Percentiles rank a stretch among this genome's conserved stretches.
Conservation (phyloP, 2,888 invertebrate genomes). For the Ctenicera cuprea region DNA sequence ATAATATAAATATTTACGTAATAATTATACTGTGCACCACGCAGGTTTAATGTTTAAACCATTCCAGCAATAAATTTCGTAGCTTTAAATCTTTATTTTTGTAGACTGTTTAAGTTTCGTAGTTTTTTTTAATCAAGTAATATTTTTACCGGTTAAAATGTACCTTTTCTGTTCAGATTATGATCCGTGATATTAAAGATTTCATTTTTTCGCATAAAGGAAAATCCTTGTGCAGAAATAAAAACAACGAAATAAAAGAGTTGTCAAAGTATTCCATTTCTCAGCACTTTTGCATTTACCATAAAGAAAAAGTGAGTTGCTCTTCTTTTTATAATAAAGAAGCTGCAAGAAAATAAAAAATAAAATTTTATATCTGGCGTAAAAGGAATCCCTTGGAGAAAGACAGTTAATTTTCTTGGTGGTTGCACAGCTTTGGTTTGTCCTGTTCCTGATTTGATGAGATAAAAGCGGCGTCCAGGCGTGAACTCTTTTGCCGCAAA, state of each 20-base stretch:
- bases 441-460: constrained; percentile 65
- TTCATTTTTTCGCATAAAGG: not conserved
- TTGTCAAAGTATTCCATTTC: not conserved
- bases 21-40: no score
- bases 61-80: no score
- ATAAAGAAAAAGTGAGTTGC: not conserved
- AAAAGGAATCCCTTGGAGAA: constrained; percentile 58
- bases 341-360: constrained; percentile 47
- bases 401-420: constrained; percentile 67
- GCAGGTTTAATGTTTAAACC: no score
- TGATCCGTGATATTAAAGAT: not conserved
- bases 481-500: constrained; percentile 62
- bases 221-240: not conserved
- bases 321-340: constrained; percentile 40
- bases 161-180: not conserved
- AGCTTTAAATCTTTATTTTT: no score
- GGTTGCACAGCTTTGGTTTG: constrained; percentile 65
- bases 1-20: no score
- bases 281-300: constrained; percentile 9
- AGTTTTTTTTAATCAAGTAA: no score
- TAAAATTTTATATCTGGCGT: constrained; percentile 53
- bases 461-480: constrained; percentile 66
- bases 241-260: constrained; percentile 11
- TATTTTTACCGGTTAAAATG: no score
- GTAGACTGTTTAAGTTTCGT: no score